Conservation (phyloP, 1,140 invertebrate genomes). For the Drosophila jambulina region DNA sequence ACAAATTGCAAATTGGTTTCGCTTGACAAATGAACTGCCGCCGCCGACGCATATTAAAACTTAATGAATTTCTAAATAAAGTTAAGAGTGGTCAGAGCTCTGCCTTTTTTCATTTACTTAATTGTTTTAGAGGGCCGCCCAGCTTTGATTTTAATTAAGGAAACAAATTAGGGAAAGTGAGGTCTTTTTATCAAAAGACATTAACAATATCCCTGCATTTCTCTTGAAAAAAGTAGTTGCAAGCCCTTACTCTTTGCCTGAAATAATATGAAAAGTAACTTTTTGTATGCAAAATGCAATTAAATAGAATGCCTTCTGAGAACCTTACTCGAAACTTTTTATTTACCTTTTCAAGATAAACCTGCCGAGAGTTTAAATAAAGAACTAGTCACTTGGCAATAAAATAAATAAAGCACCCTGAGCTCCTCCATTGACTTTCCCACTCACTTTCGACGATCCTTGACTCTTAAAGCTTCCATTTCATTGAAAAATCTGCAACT, state of each 20-base stretch:
- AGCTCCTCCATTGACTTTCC: not conserved
- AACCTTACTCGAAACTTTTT: not conserved
- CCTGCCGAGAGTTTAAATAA: not conserved
- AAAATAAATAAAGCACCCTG: not conserved
- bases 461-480: not conserved
- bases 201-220: too few species aligned
- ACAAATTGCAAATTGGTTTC: slow-evolving; percentile 75
- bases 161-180: not conserved
- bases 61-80: slow-evolving; percentile 46
- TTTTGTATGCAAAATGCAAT: not conserved
- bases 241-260: not conserved
- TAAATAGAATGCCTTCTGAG: not conserved
- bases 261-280: not conserved
- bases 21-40: slow-evolving; percentile 53
- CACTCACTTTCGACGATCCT: slow-evolving; percentile 1
- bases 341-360: not conserved
- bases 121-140: not conserved
- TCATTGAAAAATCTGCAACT: slow-evolving; percentile 1
- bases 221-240: not conserved
- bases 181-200: not conserved
- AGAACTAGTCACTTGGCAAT: not conserved
- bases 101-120: slow-evolving; percentile 1
- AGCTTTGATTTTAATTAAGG: not conserved
- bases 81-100: slow-evolving; percentile 7
- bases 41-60: slow-evolving; percentile 27